Evolutionary conservation across 2,113 vertebrate species (phyloP).

Genomic region (Nansenia antarctica): DNA sequence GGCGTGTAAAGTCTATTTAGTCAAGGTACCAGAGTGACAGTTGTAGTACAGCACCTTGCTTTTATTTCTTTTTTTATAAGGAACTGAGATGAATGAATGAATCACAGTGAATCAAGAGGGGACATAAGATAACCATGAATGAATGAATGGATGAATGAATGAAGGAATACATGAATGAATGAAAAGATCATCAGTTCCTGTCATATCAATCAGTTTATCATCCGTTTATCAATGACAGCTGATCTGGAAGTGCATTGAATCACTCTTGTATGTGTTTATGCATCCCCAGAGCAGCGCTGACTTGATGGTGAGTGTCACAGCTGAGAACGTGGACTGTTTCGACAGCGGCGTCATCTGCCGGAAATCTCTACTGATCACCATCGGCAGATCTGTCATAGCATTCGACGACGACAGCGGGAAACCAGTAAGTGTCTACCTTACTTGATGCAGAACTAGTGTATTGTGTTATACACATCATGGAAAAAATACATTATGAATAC

Average conservation of each 20-base stretch:
- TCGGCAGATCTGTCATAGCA: conserved; percentile 81
- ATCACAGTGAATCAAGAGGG: neutral
- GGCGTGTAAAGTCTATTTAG: conserved; percentile 86
- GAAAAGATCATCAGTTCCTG: neutral
- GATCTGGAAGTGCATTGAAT: too few species aligned
- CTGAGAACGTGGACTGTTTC: conserved; percentile 91
- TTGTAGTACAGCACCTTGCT: neutral
- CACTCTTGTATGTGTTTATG: too few species aligned
- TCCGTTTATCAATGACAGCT: too few species aligned
- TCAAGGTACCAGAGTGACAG: conserved; percentile 79
- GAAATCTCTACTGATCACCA: conserved; percentile 83
- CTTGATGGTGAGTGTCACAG: conserved; percentile 77
- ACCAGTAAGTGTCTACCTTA: conserved; percentile 78
- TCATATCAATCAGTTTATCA: too few species aligned
- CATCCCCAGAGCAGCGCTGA: conserved; percentile 79
- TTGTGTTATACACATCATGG: too few species aligned
- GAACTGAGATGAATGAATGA: neutral
- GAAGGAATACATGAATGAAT: too few species aligned
- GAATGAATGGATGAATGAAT: neutral
- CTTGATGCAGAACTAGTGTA: neutral
- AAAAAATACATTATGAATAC: too few species aligned
- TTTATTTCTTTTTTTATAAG: neutral
- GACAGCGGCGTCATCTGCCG: conserved; percentile 87
- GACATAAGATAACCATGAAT: neutral
- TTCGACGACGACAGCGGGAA: conserved; percentile 88